Evolutionary conservation across 2,888 invertebrate genomes (phyloP), one percentile per base, ranked within the genome.

Genomic region (Anagyrus pseudococci): DNA sequence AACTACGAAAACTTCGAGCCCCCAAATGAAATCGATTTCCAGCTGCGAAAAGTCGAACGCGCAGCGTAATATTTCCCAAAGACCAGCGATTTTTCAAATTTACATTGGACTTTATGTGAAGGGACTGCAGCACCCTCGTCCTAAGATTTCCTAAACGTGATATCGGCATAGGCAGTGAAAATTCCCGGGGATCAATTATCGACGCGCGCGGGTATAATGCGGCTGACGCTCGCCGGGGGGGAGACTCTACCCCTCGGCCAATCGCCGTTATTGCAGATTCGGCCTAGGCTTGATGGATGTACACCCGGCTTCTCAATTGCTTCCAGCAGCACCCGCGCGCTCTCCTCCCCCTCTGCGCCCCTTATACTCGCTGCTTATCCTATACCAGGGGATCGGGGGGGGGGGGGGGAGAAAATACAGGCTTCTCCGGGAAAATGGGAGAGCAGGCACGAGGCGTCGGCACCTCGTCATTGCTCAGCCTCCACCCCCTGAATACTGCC

Each of bases 251-350:
- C 54, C 61, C 43, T 52, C 65, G 53, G 44, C 58, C 62, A 66
- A 66, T 59, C 62, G 63, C 47, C 60, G 54, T 63, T 66, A 63
- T 63, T 58, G 63, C 60, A 66, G 63, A 66, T 63, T 66, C 58
- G 60, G 37, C 46, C 57, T 58, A 47, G 59, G 62, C 25, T 56
- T 62, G 67, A 67, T 64, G 58, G 59, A 66, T 66, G 62, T 58
- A 58, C 60, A 22, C 33, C 29, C 43, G 29, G 37, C 47, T 62
- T 58, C 62, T 56, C 58, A 33, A 66, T 62, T 56, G 62, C 59
- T 53, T 61, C 50, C 43, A 54, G n/a, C 43, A 47, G 48, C 56
- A 46, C 52, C 43, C 46, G n/a, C 33, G 41, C 44, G 46, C 52
- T 37, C 46, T 13, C 57, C 8, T 46, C 47, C 46, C 26, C 43